A percentile compares a stretch with the other conserved stretches of the same genome.
Evolutionary conservation across 2,113 vertebrate species (phyloP).

Genomic region (Reinhardtius hippoglossoides): DNA sequence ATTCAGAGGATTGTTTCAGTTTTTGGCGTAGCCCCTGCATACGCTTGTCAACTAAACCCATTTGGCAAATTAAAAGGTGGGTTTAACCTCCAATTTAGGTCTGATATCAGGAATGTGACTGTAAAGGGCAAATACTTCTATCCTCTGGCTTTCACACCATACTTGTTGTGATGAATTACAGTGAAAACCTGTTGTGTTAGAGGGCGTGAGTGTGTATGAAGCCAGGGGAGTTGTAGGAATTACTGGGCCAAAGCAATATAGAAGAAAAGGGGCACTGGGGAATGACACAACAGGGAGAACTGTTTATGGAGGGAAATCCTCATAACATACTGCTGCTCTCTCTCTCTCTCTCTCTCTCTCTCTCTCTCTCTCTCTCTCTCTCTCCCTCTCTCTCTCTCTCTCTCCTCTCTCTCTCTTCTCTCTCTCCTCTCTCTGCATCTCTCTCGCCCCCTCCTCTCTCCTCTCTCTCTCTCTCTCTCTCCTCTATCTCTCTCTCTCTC

Average conservation of each 20-base stretch:
- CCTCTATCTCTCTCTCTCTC: not conserved
- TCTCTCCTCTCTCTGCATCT: not conserved
- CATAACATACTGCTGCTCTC: constrained; percentile 3
- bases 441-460: constrained; percentile 4
- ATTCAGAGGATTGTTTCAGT: not conserved
- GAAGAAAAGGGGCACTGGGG: constrained; percentile 43
- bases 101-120: constrained; percentile 18
- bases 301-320: constrained; percentile 67
- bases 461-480: constrained; percentile 2
- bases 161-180: constrained; percentile 32
- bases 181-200: constrained; percentile 21
- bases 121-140: constrained; percentile 4
- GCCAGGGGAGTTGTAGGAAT: constrained; percentile 29
- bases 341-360: not conserved
- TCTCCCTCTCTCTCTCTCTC: not conserved
- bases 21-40: not conserved
- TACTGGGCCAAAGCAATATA: constrained; percentile 58
- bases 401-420: constrained; percentile 1
- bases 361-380: constrained; percentile 5
- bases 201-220: constrained; percentile 4
- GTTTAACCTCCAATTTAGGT: constrained; percentile 16
- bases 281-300: constrained; percentile 32
- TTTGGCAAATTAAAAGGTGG: constrained; percentile 38
- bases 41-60: constrained; percentile 25
- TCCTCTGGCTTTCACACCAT: not conserved